A percentile compares a stretch with the other conserved stretches of the same genome.
phyloP scores from a whole-genome alignment of 2,888 invertebrate species.

The Cataglyphis cursor region DNA sequence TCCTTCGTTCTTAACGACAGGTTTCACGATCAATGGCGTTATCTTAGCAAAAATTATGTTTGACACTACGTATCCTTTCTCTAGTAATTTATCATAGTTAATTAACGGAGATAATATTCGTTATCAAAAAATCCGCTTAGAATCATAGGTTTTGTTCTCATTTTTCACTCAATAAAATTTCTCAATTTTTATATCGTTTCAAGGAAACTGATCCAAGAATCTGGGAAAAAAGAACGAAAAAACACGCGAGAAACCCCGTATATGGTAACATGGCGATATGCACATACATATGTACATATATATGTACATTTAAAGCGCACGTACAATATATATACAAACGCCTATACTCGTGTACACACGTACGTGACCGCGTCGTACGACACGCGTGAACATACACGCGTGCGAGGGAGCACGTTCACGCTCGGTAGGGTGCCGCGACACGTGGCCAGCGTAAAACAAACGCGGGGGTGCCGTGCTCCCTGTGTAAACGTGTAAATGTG shows the following conservation, averaged over 20 bases:
- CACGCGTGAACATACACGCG: not conserved
- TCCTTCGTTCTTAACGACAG: conserved; percentile 3
- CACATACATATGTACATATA: too few species aligned
- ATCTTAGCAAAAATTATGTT: not conserved
- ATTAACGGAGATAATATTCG: not conserved
- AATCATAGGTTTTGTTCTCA: not conserved
- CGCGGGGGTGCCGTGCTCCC: conserved; percentile 33
- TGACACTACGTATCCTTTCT: not conserved
- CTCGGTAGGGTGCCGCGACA: conserved; percentile 56
- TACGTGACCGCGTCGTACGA: not conserved
- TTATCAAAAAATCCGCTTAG: not conserved
- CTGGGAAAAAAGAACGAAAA: not conserved
- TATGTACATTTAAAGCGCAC: not conserved
- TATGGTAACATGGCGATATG: not conserved
- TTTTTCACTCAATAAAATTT: not conserved
- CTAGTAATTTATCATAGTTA: not conserved
- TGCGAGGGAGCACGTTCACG: conserved; percentile 26
- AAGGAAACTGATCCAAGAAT: not conserved
- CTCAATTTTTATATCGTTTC: not conserved
- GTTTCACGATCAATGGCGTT: conserved; percentile 6
- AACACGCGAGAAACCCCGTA: not conserved
- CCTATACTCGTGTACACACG: conserved; percentile 14
- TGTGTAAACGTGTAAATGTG: conserved; percentile 62
- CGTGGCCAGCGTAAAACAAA: conserved; percentile 65
- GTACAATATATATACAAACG: conserved; percentile 1